Evolutionary conservation across 2,797 vertebrate species (phyloP).

Genomic region (Picus viridis): DNA sequence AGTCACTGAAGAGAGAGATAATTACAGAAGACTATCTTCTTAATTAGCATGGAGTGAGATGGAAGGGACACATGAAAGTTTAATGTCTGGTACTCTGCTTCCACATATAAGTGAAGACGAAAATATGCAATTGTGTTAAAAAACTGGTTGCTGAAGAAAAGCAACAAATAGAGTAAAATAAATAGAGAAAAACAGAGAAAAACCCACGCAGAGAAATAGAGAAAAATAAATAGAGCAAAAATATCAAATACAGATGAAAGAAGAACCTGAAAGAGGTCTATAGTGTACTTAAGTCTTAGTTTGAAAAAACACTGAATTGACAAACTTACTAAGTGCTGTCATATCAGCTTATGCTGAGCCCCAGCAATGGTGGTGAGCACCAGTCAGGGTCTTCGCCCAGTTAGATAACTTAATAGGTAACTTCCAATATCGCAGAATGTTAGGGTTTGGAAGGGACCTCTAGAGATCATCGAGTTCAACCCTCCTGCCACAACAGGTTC

Average conservation of each 20-base stretch:
- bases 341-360: background rate
- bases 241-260: background rate
- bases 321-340: background rate
- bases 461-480: too few species aligned
- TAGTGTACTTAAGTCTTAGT: too few species aligned
- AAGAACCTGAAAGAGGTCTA: fast-evolving
- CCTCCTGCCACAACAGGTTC: too few species aligned
- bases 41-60: background rate
- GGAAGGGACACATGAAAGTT: background rate
- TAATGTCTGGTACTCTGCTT: background rate
- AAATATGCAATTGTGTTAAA: background rate
- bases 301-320: background rate
- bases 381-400: background rate
- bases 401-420: too few species aligned
- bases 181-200: background rate
- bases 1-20: background rate
- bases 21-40: background rate
- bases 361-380: background rate
- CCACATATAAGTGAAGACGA: background rate
- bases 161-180: background rate
- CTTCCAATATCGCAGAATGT: too few species aligned
- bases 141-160: background rate
- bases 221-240: background rate
- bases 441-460: too few species aligned
- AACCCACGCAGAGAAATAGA: background rate